Evolutionary conservation across 2,797 vertebrate species (phyloP).

Genomic region (Periparus ater): DNA sequence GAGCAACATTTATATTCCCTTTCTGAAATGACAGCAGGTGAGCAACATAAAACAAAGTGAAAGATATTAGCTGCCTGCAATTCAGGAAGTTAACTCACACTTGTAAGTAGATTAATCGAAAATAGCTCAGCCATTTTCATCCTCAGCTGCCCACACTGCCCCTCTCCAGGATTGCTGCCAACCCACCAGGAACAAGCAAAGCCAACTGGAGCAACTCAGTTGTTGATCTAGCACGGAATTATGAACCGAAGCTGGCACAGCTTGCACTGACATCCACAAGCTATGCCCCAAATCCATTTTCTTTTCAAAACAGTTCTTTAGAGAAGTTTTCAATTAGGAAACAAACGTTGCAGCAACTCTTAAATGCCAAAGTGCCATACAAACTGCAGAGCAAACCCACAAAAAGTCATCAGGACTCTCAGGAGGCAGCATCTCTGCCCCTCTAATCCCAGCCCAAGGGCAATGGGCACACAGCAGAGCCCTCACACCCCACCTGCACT

Average conservation of each 20-base stretch:
- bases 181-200: background rate
- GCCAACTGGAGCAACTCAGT: background rate
- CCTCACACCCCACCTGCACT: accelerated
- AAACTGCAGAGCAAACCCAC: background rate
- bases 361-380: accelerated
- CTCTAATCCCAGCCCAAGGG: accelerated
- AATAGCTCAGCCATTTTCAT: background rate
- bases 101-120: background rate
- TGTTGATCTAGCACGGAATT: background rate
- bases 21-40: background rate
- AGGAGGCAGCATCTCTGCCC: accelerated
- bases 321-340: background rate
- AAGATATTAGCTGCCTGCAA: background rate
- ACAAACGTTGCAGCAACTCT: background rate
- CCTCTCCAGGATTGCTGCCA: background rate
- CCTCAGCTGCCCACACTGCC: background rate
- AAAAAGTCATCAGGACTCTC: accelerated
- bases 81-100: background rate
- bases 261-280: background rate
- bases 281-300: background rate
- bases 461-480: accelerated
- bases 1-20: background rate
- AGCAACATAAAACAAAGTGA: background rate
- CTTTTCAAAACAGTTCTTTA: background rate
- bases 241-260: background rate